Percentiles rank a stretch among this genome's conserved stretches.
phyloP scores from a whole-genome alignment of 64 coral and sea anemone species.

The Acropora tenuis region DNA sequence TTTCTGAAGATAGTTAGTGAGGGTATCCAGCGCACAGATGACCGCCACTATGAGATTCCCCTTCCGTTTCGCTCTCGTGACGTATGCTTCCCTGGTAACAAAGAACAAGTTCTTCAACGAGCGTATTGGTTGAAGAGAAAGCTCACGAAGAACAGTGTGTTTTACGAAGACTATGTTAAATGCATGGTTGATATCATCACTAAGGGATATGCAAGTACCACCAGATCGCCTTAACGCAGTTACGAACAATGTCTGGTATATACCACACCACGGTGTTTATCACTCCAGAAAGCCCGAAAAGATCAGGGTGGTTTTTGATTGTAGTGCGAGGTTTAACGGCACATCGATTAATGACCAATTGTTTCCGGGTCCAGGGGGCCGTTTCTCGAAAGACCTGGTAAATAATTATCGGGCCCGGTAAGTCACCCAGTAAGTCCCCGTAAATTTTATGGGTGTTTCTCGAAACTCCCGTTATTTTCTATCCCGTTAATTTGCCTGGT shows the following conservation, averaged over 20 bases:
- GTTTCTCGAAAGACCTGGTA: too few species aligned
- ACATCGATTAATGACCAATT: slow-evolving; percentile 54
- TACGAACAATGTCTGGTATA: slow-evolving; percentile 68
- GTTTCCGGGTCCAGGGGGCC: slow-evolving; percentile 36
- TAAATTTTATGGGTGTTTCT: too few species aligned
- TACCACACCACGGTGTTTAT: slow-evolving; percentile 67
- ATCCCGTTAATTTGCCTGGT: too few species aligned
- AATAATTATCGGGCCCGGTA: too few species aligned
- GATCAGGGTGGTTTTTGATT: slow-evolving; percentile 58
- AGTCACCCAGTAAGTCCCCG: too few species aligned
- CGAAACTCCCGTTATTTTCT: too few species aligned
- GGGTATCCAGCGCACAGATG: slow-evolving; percentile 3
- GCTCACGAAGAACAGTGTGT: not conserved
- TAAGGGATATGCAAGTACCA: slow-evolving; percentile 54
- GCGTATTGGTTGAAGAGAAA: slow-evolving; percentile 40
- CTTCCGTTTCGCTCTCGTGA: slow-evolving; percentile 54
- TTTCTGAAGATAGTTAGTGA: slow-evolving; percentile 46
- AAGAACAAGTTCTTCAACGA: slow-evolving; percentile 27
- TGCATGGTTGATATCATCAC: slow-evolving; percentile 45
- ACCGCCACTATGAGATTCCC: slow-evolving; percentile 60
- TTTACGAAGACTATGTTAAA: slow-evolving; percentile 21
- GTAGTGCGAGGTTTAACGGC: slow-evolving; percentile 49
- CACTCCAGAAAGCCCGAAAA: slow-evolving; percentile 49
- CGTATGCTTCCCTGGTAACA: slow-evolving; percentile 43
- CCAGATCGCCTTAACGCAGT: not conserved